phyloP scores from a whole-genome alignment of 1,140 invertebrate genomes.

The Platyura marginata region DNA sequence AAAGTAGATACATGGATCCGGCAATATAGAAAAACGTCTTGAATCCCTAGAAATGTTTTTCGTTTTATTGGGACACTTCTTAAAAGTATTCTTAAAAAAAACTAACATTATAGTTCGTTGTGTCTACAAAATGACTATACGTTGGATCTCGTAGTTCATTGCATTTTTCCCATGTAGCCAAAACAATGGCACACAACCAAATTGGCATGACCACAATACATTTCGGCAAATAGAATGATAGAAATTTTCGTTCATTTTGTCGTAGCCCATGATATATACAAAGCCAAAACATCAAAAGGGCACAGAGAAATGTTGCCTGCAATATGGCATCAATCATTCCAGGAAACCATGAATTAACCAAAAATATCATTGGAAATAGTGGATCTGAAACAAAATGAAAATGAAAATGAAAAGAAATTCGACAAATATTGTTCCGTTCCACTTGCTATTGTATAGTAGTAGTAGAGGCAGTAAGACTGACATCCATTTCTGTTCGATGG shows the following conservation, averaged over 20 bases:
- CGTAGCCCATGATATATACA: slow-evolving; percentile 72
- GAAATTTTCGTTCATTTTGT: slow-evolving; percentile 74
- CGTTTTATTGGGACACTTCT: too few species aligned
- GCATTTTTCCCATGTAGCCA: slow-evolving; percentile 78
- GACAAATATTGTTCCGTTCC: slow-evolving; percentile 1
- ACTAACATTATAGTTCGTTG: slow-evolving; percentile 74
- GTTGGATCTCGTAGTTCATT: slow-evolving; percentile 82
- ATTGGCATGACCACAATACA: slow-evolving; percentile 68
- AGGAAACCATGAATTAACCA: slow-evolving; percentile 78
- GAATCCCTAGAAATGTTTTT: slow-evolving; percentile 52
- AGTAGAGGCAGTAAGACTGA: slow-evolving; percentile 75
- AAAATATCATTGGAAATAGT: slow-evolving; percentile 75
- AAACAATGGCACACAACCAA: slow-evolving; percentile 68
- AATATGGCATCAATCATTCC: slow-evolving; percentile 78
- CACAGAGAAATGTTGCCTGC: slow-evolving; percentile 77
- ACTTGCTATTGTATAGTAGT: slow-evolving; percentile 80
- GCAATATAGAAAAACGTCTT: slow-evolving; percentile 80
- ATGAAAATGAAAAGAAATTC: not conserved
- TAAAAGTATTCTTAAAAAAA: too few species aligned
- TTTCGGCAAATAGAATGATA: slow-evolving; percentile 85
- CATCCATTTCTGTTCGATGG: slow-evolving; percentile 95
- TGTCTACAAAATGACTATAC: slow-evolving; percentile 79
- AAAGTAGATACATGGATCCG: slow-evolving; percentile 67
- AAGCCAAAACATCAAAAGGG: slow-evolving; percentile 82
- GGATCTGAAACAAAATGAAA: slow-evolving; percentile 50